Evolutionary conservation across 2,797 vertebrate species (phyloP).

Genomic region (Lacerta viridis): DNA sequence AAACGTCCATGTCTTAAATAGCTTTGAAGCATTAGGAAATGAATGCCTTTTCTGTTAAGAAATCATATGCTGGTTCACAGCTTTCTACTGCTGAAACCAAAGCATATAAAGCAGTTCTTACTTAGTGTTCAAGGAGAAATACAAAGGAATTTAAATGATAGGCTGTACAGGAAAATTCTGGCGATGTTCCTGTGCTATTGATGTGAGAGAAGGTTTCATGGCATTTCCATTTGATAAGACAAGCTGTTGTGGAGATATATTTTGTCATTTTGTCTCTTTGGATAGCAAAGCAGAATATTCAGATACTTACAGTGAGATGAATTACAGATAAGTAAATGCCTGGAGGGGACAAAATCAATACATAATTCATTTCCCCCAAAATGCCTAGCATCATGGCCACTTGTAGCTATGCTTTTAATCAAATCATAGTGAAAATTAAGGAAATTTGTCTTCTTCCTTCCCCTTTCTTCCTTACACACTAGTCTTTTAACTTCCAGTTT

Average conservation of each 20-base stretch:
- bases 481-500: background rate
- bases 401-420: background rate
- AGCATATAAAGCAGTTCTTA: slow-evolving; percentile 8
- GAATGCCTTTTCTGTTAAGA: slow-evolving; percentile 31
- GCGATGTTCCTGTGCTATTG: slow-evolving; percentile 19
- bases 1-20: slow-evolving; percentile 44
- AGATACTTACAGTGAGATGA: background rate
- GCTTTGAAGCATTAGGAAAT: slow-evolving; percentile 48
- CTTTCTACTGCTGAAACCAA: slow-evolving; percentile 50
- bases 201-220: slow-evolving; percentile 22
- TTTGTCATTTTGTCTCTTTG: slow-evolving; percentile 40
- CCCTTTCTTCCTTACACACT: background rate
- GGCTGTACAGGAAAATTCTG: slow-evolving; percentile 6
- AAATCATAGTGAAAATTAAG: background rate
- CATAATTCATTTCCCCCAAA: no score
- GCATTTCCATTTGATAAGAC: slow-evolving; percentile 29
- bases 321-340: no score
- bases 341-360: no score
- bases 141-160: slow-evolving; percentile 44
- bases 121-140: slow-evolving; percentile 49
- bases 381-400: background rate
- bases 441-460: background rate
- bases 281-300: slow-evolving; percentile 20
- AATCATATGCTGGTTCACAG: slow-evolving; percentile 45
- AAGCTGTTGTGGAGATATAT: slow-evolving; percentile 15